These are phyloP conservation scores for Malacosoma neustria DNA, from an alignment of 2,888 invertebrate species.

Conservation along the genomic window DNA sequence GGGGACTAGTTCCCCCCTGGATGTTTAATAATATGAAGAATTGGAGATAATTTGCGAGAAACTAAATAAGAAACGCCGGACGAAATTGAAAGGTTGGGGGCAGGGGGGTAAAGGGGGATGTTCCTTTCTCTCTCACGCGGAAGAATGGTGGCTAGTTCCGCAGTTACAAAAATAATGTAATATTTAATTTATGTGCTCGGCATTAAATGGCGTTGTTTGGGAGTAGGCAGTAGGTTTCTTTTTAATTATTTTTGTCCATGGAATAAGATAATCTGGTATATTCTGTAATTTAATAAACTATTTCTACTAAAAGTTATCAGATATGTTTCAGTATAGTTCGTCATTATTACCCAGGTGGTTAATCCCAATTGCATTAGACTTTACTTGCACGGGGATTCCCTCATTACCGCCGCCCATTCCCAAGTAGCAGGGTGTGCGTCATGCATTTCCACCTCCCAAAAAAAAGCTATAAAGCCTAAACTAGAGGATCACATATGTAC, in stretches of 20 bases:
- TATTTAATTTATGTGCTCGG: background rate
- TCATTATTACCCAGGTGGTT: no score
- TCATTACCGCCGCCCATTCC: no score
- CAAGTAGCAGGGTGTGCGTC: no score
- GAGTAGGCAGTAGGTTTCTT: background rate
- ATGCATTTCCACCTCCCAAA: no score
- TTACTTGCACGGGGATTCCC: no score
- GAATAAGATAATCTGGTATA: background rate
- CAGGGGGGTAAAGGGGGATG: conserved; percentile 14
- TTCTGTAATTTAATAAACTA: no score
- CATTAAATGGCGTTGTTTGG: background rate
- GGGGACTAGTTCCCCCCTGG: conserved; percentile 64
- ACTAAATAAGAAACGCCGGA: conserved; percentile 73
- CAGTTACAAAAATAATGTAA: background rate
- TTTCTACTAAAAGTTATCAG: no score
- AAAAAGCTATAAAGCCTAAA: no score
- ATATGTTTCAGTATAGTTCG: no score
- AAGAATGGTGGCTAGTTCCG: conserved; percentile 10
- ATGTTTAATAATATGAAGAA: conserved; percentile 76
- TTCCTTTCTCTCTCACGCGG: conserved; percentile 25
- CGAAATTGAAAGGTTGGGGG: conserved; percentile 67
- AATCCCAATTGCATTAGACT: no score
- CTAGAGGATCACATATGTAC: no score
- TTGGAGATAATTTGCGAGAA: conserved; percentile 76
- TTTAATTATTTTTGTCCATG: background rate